These are phyloP conservation scores for Ctenochaetus hawaiiensis DNA, from an alignment of 2,797 vertebrate species.

Conservation along the genomic window DNA sequence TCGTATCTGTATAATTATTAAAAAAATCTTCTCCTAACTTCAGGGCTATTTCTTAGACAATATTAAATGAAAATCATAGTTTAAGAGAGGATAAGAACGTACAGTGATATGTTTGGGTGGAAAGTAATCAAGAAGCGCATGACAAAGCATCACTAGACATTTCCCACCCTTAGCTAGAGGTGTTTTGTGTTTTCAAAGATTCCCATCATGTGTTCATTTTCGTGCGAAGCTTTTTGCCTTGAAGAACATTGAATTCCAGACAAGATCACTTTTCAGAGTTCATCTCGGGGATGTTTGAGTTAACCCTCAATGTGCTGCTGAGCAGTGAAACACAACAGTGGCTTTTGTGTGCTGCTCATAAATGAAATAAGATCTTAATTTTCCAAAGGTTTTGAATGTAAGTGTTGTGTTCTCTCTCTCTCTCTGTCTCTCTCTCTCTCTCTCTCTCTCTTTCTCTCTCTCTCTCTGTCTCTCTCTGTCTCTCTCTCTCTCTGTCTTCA, in stretches of 20 bases:
- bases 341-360: slow-evolving; percentile 18
- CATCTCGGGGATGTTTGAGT: slow-evolving; percentile 45
- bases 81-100: not conserved
- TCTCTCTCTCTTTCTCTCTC: slow-evolving; percentile 8
- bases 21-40: not conserved
- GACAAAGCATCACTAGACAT: slow-evolving; percentile 49
- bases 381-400: not conserved
- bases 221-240: slow-evolving; percentile 56
- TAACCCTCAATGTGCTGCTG: slow-evolving; percentile 53
- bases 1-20: not conserved
- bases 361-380: not conserved
- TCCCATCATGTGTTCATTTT: slow-evolving; percentile 64
- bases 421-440: not conserved
- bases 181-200: slow-evolving; percentile 54
- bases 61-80: not conserved
- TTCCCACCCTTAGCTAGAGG: slow-evolving; percentile 47
- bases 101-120: slow-evolving; percentile 46
- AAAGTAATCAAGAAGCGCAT: slow-evolving; percentile 51
- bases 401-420: not conserved
- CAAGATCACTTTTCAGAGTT: slow-evolving; percentile 60
- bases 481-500: slow-evolving; percentile 13
- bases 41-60: not conserved
- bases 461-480: slow-evolving; percentile 8
- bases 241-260: slow-evolving; percentile 58
- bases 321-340: slow-evolving; percentile 12